phyloP scores from a whole-genome alignment of 2,797 vertebrate species.

The Eulemur mongoz region DNA sequence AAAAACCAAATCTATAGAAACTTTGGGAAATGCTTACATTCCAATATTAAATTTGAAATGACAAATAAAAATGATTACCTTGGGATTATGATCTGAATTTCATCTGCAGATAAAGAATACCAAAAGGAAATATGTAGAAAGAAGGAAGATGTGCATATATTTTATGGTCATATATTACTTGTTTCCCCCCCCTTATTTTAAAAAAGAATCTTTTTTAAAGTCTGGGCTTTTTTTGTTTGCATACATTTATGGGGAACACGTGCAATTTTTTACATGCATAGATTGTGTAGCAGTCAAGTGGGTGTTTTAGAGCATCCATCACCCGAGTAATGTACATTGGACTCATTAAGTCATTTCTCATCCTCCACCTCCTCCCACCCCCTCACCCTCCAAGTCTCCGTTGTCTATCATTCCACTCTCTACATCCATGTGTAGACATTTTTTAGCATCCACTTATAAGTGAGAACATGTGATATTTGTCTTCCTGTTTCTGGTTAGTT shows the following conservation, averaged over 20 bases:
- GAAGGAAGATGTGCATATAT: background rate
- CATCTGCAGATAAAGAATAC: background rate
- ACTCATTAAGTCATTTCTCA: background rate
- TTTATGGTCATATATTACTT: background rate
- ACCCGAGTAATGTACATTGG: background rate
- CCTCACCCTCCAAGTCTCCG: background rate
- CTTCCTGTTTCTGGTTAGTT: background rate
- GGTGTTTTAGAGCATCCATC: background rate
- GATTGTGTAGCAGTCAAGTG: background rate
- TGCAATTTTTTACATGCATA: background rate
- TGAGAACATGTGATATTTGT: background rate
- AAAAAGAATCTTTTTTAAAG: background rate
- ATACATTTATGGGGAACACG: background rate
- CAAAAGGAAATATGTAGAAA: background rate
- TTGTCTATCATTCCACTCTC: background rate
- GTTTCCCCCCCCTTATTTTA: background rate
- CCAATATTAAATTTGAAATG: slow-evolving; percentile 12
- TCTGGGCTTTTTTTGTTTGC: background rate
- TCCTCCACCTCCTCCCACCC: background rate
- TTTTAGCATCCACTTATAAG: background rate
- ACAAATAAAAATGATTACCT: background rate
- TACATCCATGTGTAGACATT: background rate
- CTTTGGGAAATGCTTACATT: background rate
- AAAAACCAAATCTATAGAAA: background rate
- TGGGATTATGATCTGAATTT: slow-evolving; percentile 13